Evolutionary conservation across 2,797 vertebrate genomes (phyloP).

Genomic region (Aldrovandia affinis): DNA sequence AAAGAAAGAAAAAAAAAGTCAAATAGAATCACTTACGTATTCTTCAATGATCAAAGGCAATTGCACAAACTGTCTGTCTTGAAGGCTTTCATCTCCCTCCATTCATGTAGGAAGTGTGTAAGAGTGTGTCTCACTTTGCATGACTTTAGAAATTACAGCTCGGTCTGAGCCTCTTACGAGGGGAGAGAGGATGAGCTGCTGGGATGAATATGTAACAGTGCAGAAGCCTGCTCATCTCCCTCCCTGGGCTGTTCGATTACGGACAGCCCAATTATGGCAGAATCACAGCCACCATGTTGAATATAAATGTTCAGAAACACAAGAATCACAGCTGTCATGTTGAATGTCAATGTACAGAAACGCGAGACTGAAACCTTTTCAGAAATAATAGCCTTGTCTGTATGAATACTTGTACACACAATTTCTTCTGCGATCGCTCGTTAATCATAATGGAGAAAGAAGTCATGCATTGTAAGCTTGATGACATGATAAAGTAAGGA

Average conservation of each 20-base stretch:
- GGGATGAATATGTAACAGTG: slow-evolving; percentile 28
- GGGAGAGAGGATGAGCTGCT: background rate
- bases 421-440: background rate
- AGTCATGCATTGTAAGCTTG: background rate
- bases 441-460: background rate
- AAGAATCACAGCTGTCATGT: background rate
- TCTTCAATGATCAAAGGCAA: slow-evolving; percentile 24
- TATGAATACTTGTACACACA: background rate
- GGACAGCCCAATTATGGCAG: slow-evolving; percentile 23
- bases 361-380: background rate
- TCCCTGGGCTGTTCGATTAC: slow-evolving; percentile 19
- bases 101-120: slow-evolving; percentile 20
- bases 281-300: background rate
- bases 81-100: slow-evolving; percentile 16
- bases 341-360: background rate
- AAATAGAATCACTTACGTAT: slow-evolving; percentile 23
- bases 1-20: background rate
- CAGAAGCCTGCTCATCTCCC: background rate
- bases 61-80: background rate
- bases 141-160: slow-evolving; percentile 15
- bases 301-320: background rate
- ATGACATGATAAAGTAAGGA: background rate
- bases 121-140: background rate
- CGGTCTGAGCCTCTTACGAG: background rate
- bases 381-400: background rate